Percentiles rank a stretch among this genome's conserved stretches.
Evolutionary conservation across 2,113 vertebrate genomes (phyloP).

Genomic region (Erinaceus europaeus): DNA sequence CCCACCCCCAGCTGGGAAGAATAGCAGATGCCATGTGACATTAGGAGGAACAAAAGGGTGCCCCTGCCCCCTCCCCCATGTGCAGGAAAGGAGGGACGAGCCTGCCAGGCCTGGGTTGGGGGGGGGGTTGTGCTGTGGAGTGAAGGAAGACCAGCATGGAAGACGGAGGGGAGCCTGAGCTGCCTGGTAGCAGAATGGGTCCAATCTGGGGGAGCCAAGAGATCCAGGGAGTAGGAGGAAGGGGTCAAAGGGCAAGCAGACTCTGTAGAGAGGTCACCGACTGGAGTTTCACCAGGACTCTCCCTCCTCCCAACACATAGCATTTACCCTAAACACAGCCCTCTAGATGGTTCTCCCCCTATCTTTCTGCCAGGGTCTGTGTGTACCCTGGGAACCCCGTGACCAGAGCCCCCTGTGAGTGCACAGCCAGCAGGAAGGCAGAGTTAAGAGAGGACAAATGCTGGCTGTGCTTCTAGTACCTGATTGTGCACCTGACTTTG

Average conservation of each 20-base stretch:
- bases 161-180: no score
- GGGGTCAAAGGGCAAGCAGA: neutral
- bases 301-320: neutral
- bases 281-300: neutral
- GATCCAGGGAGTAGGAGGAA: neutral
- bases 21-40: slow-evolving; percentile 55
- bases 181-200: neutral
- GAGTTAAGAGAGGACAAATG: neutral
- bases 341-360: neutral
- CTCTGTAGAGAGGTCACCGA: neutral
- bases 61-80: slow-evolving; percentile 32
- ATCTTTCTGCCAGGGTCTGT: neutral
- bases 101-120: no score
- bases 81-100: no score
- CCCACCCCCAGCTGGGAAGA: slow-evolving; percentile 29
- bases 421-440: no score
- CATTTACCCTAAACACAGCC: neutral
- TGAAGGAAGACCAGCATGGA: no score
- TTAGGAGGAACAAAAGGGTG: slow-evolving; percentile 53
- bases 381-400: neutral
- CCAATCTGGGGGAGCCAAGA: neutral
- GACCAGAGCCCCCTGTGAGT: rapidly evolving
- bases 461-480: neutral
- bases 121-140: no score
- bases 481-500: neutral